Conservation (phyloP, 2,113 vertebrate species). For the Oceanodroma tethys region DNA sequence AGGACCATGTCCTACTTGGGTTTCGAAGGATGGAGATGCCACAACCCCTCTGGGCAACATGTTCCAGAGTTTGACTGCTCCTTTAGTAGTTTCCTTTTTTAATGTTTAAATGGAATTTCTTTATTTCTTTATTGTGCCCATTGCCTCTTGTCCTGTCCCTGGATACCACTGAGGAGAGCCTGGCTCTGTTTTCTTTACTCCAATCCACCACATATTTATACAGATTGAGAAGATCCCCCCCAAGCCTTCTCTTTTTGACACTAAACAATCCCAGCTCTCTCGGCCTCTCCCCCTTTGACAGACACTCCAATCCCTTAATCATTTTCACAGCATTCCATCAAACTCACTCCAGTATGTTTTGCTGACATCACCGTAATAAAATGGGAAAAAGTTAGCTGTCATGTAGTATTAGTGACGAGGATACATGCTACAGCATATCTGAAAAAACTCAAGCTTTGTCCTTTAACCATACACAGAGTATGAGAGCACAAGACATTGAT, state of each 20-base stretch:
- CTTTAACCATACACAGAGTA: background rate
- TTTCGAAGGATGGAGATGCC: background rate
- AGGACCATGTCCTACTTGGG: background rate
- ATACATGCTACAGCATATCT: background rate
- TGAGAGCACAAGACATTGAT: background rate
- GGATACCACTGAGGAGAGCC: background rate
- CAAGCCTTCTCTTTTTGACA: background rate
- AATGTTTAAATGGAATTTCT: background rate
- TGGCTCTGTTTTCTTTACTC: background rate
- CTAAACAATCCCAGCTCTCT: background rate
- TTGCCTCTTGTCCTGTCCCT: background rate
- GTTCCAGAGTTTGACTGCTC: background rate
- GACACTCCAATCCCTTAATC: background rate
- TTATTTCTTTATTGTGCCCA: background rate
- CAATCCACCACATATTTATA: background rate
- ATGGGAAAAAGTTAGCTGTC: background rate
- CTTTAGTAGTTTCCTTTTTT: background rate
- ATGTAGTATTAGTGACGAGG: background rate
- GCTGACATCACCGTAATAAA: background rate
- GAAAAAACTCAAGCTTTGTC: background rate
- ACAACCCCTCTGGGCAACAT: background rate
- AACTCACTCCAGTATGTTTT: background rate
- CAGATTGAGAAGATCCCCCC: background rate
- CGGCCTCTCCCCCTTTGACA: background rate
- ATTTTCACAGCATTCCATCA: background rate